Base-by-base conservation (phyloP, 1,140 invertebrate genomes). In the Cylas formicarius region DNA sequence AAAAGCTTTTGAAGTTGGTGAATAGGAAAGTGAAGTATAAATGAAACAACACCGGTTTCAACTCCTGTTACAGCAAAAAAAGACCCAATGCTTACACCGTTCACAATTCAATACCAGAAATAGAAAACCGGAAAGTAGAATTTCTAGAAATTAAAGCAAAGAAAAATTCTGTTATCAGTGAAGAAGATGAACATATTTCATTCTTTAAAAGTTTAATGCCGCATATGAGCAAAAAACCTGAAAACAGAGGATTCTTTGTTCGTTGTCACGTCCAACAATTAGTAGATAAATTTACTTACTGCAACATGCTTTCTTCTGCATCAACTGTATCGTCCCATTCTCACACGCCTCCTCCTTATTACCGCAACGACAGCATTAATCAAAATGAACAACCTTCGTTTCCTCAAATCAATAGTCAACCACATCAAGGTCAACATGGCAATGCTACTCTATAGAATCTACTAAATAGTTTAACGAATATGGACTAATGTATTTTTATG, bases 241-340 rank as follows among this genome's bases (percentile, higher is more conserved):
- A 32, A 32, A 32, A 32, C 11, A 32, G 13, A 32, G 11, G 11
- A 32, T 16, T 32, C 11, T 32, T 11, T 32, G 11, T 32, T 32
- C 29, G 29, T 32, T 32, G 29, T 32, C 29, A 5, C 29, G 29
- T 32, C 6, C 29, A 32, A 16, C n/a, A 32, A 32, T 32, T 32
- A 32, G 29, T 32, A 32, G 29, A 32, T 11, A 6, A 32, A 32
- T 32, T 7, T 32, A 13, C 29, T 5, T 32, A 32, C 17, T 16
- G 17, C 6, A 6, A 7, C 7, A 32, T 13, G n/a, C 11, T 11
- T 32, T 11, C 13, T 32, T 11, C 6, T 13, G 11, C 11, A 32
- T 32, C 6, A 7, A 7, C 29, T 32, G 17, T 11, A 32, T 11
- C 29, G 17, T 7, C 6, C 11, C 29, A 32, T 32, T 32, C 29